Percentiles rank a stretch among this genome's conserved stretches.
These are phyloP conservation scores for Forbesichthys agassizii DNA, from an alignment of 2,113 vertebrate species.

Conservation along the genomic window DNA sequence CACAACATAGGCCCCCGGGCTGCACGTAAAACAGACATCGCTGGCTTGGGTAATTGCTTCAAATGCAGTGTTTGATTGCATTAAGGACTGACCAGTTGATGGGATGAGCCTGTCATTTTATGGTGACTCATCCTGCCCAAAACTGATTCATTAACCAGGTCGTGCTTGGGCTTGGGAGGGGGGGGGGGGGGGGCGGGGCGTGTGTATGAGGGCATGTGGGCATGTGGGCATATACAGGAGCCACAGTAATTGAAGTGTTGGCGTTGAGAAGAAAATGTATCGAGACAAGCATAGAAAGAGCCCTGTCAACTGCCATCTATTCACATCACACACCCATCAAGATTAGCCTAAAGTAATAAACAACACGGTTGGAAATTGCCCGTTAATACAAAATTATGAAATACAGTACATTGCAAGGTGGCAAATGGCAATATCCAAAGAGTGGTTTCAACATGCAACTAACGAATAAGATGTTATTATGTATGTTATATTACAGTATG, in stretches of 20 bases:
- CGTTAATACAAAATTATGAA: too few relatives aligned
- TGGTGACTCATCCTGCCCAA: constrained; percentile 55
- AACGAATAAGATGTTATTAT: too few relatives aligned
- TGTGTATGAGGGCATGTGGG: neutral
- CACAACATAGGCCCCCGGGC: neutral
- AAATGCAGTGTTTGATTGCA: constrained; percentile 49
- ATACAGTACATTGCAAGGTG: too few relatives aligned
- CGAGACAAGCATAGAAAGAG: constrained; percentile 44
- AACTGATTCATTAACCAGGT: constrained; percentile 41
- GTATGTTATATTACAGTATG: too few relatives aligned
- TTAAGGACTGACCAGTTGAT: constrained; percentile 58
- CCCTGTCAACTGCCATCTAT: constrained; percentile 37
- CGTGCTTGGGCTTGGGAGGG: constrained; percentile 4
- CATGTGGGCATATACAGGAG: neutral
- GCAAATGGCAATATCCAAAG: too few relatives aligned
- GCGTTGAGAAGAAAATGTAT: constrained; percentile 41
- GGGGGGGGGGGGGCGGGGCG: constrained; percentile 7
- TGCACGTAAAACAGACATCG: constrained; percentile 40
- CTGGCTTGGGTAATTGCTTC: constrained; percentile 50
- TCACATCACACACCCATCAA: constrained; percentile 24
- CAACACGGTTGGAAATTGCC: too few relatives aligned
- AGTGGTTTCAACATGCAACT: too few relatives aligned
- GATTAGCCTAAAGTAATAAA: constrained; percentile 12
- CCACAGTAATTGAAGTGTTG: constrained; percentile 25
- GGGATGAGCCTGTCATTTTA: constrained; percentile 31